Percentiles rank a stretch among this genome's conserved stretches.
Conservation (phyloP, 2,888 invertebrate genomes). For the Parthenolecanium corni region DNA sequence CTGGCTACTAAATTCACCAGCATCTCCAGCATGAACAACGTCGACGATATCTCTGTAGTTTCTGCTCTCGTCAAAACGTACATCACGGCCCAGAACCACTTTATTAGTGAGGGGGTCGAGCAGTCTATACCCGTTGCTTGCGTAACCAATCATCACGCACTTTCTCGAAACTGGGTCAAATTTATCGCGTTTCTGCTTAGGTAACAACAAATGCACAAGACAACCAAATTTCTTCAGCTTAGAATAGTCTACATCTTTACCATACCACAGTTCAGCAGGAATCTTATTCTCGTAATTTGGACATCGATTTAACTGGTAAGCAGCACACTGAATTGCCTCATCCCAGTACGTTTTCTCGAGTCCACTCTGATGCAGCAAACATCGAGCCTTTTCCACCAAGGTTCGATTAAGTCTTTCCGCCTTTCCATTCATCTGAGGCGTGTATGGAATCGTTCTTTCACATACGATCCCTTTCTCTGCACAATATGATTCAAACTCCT, state of each 20-base stretch:
- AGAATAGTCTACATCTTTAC: background rate
- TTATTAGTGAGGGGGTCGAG: background rate
- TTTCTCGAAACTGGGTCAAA: background rate
- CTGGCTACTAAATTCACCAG: no score
- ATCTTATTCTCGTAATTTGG: background rate
- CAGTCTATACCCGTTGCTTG: background rate
- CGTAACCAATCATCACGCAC: background rate
- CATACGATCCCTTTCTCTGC: conserved; percentile 1
- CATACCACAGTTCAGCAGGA: background rate
- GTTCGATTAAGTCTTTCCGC: background rate
- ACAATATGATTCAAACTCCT: no score
- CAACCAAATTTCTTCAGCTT: background rate
- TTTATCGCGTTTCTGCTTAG: background rate
- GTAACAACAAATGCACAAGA: background rate
- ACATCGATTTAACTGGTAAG: background rate
- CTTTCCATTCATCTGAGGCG: conserved; percentile 1
- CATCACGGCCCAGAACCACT: background rate
- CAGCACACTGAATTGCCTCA: background rate
- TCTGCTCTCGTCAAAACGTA: background rate
- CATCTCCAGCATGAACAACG: background rate
- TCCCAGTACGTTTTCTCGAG: background rate
- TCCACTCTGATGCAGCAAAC: background rate
- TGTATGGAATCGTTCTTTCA: background rate
- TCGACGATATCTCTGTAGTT: background rate
- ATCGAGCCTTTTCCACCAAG: background rate